These are phyloP conservation scores for Cephonodes hylas DNA, from an alignment of 2,888 invertebrate genomes.

Conservation along the genomic window DNA sequence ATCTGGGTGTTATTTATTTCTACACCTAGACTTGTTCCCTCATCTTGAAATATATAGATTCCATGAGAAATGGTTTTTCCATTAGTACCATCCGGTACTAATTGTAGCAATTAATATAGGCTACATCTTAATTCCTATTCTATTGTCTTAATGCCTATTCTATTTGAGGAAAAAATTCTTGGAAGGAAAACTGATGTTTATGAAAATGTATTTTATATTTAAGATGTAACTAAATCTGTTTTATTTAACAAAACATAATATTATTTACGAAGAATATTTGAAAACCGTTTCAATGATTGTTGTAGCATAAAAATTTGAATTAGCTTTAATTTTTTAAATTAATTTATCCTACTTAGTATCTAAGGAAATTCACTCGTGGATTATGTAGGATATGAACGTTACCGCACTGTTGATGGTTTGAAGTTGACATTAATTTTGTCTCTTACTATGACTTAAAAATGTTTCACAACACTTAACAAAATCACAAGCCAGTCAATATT, in stretches of 20 bases:
- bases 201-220: no score
- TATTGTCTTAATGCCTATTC: neutral
- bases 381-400: slow-evolving; percentile 14
- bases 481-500: no score
- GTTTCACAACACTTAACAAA: no score
- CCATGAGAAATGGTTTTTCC: neutral
- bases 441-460: no score
- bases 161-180: neutral
- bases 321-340: no score
- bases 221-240: no score
- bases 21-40: neutral
- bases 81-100: neutral
- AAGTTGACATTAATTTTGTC: neutral
- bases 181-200: no score
- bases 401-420: slow-evolving; percentile 10
- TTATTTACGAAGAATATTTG: no score
- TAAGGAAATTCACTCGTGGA: slow-evolving; percentile 13
- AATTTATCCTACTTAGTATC: slow-evolving; percentile 14
- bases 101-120: neutral
- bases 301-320: no score
- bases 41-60: neutral
- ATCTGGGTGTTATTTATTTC: no score
- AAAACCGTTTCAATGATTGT: no score
- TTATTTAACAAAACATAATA: no score
- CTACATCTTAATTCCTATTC: neutral